phyloP scores from a whole-genome alignment of 1,140 invertebrate genomes.

The Drosophila tani region DNA sequence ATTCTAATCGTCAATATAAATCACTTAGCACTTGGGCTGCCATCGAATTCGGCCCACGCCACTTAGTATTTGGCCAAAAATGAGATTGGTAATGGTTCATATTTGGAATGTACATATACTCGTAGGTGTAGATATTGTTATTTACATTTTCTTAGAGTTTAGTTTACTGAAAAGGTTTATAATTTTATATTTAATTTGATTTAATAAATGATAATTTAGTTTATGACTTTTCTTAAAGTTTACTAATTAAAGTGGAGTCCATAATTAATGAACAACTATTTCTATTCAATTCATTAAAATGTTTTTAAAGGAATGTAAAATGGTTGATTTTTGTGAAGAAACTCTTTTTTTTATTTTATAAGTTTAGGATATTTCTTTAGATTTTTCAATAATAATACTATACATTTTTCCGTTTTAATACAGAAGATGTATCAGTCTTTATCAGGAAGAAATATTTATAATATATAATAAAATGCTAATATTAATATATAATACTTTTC shows the following conservation, averaged over 20 bases:
- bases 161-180: background rate
- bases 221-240: background rate
- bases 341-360: too few relatives aligned
- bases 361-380: too few relatives aligned
- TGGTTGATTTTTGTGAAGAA: too few relatives aligned
- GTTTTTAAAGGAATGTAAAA: too few relatives aligned
- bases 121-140: background rate
- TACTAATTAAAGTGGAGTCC: background rate
- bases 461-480: too few relatives aligned
- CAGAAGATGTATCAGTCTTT: too few relatives aligned
- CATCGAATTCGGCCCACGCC: conserved; percentile 53
- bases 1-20: conserved; percentile 62
- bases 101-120: background rate
- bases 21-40: conserved; percentile 62
- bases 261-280: background rate
- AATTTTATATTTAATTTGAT: background rate
- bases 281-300: too few relatives aligned
- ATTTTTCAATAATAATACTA: too few relatives aligned
- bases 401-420: too few relatives aligned
- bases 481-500: too few relatives aligned
- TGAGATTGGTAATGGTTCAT: conserved; percentile 18
- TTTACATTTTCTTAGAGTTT: conserved; percentile 3
- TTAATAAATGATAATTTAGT: too few relatives aligned
- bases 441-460: too few relatives aligned
- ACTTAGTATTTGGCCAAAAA: conserved; percentile 39